phyloP scores from a whole-genome alignment of 2,113 vertebrate species.

The Brachirus orientalis region DNA sequence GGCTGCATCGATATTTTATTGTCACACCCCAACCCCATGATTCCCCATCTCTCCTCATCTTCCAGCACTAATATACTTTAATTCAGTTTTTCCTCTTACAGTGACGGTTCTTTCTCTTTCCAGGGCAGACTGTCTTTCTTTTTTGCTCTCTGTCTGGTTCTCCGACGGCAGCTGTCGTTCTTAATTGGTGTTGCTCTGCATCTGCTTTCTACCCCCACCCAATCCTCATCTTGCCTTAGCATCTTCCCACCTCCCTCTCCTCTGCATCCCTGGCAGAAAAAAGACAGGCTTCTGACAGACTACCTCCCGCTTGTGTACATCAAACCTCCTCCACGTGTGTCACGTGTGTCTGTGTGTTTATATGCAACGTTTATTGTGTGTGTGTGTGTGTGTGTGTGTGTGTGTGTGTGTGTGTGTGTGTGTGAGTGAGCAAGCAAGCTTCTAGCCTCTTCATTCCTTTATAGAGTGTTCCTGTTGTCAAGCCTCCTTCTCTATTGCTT shows the following conservation, averaged over 20 bases:
- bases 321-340: conserved; percentile 10
- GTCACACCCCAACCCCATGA: background rate
- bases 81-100: conserved; percentile 21
- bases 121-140: conserved; percentile 35
- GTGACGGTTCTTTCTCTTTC: conserved; percentile 39
- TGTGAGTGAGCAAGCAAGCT: conserved; percentile 4
- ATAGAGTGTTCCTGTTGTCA: conserved; percentile 40
- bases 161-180: conserved; percentile 66
- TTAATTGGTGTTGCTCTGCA: conserved; percentile 71
- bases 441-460: conserved; percentile 42
- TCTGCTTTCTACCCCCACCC: conserved; percentile 56
- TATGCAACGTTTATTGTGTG: conserved; percentile 27
- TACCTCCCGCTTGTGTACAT: conserved; percentile 40
- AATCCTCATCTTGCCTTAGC: conserved; percentile 21
- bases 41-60: conserved; percentile 26
- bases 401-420: conserved; percentile 17
- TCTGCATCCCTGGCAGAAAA: conserved; percentile 52
- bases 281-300: conserved; percentile 65
- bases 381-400: conserved; percentile 16
- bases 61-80: conserved; percentile 37
- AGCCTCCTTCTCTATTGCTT: conserved; percentile 22
- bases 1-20: conserved; percentile 38
- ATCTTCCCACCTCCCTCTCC: conserved; percentile 32
- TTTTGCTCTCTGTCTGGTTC: conserved; percentile 55
- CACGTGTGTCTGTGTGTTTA: conserved; percentile 37